Evolutionary conservation across 2,113 vertebrate genomes (phyloP).

Genomic region (Spilogale gracilis): DNA sequence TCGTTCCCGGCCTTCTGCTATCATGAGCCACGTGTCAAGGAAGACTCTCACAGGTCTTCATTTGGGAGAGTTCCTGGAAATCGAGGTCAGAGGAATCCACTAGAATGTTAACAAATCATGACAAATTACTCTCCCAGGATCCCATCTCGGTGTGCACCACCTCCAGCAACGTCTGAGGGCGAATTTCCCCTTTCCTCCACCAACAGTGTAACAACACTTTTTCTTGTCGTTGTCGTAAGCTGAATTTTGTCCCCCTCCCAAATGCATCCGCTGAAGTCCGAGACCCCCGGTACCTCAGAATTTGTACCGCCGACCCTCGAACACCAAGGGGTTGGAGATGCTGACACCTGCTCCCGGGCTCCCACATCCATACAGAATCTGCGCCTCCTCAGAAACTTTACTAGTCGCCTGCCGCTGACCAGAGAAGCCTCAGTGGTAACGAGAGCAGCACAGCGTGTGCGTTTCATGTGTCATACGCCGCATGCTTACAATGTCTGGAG

Average conservation of each 20-base stretch:
- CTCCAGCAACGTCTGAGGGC: not conserved
- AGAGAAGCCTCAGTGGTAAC: not conserved
- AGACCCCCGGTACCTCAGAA: not conserved
- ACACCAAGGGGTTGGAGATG: not conserved
- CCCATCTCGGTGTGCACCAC: too few species aligned
- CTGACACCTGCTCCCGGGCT: rapidly evolving
- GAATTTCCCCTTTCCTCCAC: not conserved
- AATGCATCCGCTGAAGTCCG: not conserved
- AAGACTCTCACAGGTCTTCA: not conserved
- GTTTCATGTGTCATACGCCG: not conserved
- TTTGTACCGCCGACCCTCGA: not conserved
- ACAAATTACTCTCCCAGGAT: not conserved
- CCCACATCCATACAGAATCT: not conserved
- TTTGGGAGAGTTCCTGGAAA: not conserved
- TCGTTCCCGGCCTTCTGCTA: not conserved
- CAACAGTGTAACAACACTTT: not conserved
- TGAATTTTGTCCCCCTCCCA: not conserved
- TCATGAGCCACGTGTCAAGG: not conserved
- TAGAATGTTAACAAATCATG: not conserved
- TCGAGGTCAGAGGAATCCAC: not conserved
- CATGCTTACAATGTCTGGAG: not conserved
- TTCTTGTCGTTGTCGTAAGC: too few species aligned
- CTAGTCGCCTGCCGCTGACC: not conserved
- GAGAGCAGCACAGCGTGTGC: rapidly evolving
- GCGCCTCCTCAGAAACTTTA: not conserved